Evolutionary conservation across 2,888 invertebrate species (phyloP).

Genomic region (Agrotis segetum): DNA sequence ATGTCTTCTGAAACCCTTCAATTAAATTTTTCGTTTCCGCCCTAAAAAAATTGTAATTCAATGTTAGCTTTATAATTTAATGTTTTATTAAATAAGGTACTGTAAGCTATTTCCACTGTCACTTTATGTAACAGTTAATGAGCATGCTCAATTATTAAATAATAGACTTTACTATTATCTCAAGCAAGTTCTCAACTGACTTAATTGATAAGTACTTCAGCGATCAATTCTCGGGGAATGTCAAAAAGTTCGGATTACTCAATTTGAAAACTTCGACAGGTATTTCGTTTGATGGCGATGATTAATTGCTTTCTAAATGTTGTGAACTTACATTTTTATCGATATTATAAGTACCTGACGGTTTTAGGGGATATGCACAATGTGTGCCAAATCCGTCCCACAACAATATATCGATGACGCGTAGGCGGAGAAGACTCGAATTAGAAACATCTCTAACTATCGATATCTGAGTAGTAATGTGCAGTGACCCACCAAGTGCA

Average conservation of each 20-base stretch:
- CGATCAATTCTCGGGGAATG: slow-evolving; percentile 49
- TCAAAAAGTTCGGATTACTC: slow-evolving; percentile 61
- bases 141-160: slow-evolving; percentile 20
- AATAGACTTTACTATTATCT: slow-evolving; percentile 36
- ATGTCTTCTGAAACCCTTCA: too few species aligned
- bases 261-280: slow-evolving; percentile 53
- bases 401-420: too few species aligned
- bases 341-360: not conserved
- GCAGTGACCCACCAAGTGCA: too few species aligned
- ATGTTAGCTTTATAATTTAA: not conserved
- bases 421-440: not conserved
- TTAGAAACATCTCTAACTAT: not conserved
- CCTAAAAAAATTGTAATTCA: not conserved
- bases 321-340: slow-evolving; percentile 6
- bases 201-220: slow-evolving; percentile 61
- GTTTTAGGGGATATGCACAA: too few species aligned
- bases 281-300: slow-evolving; percentile 46
- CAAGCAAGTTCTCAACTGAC: slow-evolving; percentile 32
- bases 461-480: too few species aligned
- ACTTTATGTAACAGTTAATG: slow-evolving; percentile 34
- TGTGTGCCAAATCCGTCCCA: too few species aligned
- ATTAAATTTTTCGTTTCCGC: too few species aligned
- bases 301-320: slow-evolving; percentile 45
- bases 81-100: not conserved
- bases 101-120: not conserved